phyloP scores from a whole-genome alignment of 2,888 invertebrate species.

The Cinara cedri region DNA sequence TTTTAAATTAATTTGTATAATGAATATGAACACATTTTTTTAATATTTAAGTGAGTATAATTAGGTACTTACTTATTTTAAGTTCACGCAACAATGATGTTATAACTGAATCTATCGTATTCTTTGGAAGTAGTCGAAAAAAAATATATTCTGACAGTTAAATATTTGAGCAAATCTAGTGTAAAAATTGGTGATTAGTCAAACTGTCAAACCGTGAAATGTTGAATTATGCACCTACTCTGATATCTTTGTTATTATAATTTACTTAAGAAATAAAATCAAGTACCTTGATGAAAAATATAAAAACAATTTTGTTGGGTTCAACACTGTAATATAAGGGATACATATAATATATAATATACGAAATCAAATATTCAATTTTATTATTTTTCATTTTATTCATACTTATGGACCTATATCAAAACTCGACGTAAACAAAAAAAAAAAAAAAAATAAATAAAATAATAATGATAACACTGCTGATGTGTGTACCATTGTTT shows the following conservation, averaged over 20 bases:
- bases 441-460: too few species aligned
- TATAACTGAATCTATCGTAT: neutral
- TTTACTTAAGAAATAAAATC: neutral
- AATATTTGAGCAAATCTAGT: neutral
- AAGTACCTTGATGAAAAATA: neutral
- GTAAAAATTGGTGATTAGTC: constrained; percentile 12
- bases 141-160: neutral
- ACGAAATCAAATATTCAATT: neutral
- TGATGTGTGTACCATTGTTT: too few species aligned
- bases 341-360: too few species aligned
- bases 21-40: neutral
- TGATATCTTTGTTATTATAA: neutral
- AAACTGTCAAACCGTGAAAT: constrained; percentile 18
- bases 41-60: too few species aligned
- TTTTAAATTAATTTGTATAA: neutral
- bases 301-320: neutral
- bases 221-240: constrained; percentile 4
- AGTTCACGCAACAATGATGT: too few species aligned
- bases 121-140: neutral
- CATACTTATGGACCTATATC: neutral
- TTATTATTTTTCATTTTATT: neutral
- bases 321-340: neutral
- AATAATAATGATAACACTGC: too few species aligned
- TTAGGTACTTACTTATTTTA: neutral
- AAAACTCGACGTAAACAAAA: too few species aligned